These are phyloP conservation scores for Leptoteleia sp. DNA, from an alignment of 1,140 invertebrate genomes.

Conservation along the genomic window DNA sequence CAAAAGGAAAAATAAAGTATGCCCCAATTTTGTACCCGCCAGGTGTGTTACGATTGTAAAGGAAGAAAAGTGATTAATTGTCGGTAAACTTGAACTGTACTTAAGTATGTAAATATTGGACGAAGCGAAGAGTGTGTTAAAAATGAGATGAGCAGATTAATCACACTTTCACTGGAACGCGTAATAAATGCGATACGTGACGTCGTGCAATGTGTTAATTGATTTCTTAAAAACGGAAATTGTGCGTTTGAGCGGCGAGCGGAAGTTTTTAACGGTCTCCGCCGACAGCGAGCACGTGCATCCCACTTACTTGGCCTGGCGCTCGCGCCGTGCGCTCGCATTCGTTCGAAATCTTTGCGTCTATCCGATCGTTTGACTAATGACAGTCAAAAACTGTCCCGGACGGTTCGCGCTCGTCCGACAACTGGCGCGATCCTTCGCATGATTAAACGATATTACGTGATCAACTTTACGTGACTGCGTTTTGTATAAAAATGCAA, in stretches of 20 bases:
- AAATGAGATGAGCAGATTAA: constrained; percentile 7
- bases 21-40: too few relatives aligned
- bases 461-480: too few relatives aligned
- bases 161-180: constrained; percentile 19
- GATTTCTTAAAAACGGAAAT: constrained; percentile 44
- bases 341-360: constrained; percentile 31
- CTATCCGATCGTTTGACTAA: constrained; percentile 37
- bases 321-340: constrained; percentile 8
- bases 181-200: constrained; percentile 42
- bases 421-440: too few relatives aligned
- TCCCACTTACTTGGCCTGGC: constrained; percentile 44
- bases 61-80: too few relatives aligned
- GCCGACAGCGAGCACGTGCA: constrained; percentile 39
- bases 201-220: constrained; percentile 47
- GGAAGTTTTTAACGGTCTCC: constrained; percentile 53
- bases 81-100: too few relatives aligned
- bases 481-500: too few relatives aligned
- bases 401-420: constrained; percentile 21
- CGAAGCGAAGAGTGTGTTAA: too few relatives aligned
- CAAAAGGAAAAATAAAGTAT: too few relatives aligned
- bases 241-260: constrained; percentile 15
- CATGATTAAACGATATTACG: too few relatives aligned
- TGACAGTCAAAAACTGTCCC: constrained; percentile 35
- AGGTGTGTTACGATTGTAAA: too few relatives aligned
- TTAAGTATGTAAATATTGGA: too few relatives aligned